Evolutionary conservation across 2,888 invertebrate genomes (phyloP).

Genomic region (Nemoura dubitans): DNA sequence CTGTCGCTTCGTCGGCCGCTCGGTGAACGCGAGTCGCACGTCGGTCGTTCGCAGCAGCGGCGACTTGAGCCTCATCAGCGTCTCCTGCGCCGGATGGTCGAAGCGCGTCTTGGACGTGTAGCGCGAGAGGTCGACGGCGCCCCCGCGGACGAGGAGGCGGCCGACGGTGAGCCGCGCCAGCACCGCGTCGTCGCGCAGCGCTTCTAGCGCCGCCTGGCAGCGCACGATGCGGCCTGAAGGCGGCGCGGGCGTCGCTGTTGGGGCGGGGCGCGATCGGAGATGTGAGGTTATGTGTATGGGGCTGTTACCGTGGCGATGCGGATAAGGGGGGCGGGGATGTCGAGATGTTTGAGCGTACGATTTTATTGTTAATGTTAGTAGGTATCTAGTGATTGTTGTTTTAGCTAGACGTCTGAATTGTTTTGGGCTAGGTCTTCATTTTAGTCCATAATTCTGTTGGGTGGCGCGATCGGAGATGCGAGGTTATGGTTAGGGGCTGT

Average conservation of each 20-base stretch:
- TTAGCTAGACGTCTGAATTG: no score
- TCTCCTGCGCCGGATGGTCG: conserved; percentile 39
- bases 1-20: neutral
- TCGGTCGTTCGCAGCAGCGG: conserved; percentile 25
- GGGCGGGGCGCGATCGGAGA: no score
- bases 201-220: conserved; percentile 16
- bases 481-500: no score
- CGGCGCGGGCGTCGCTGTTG: neutral
- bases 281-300: no score
- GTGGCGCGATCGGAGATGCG: no score
- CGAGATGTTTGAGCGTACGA: no score
- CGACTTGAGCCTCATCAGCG: conserved; percentile 35
- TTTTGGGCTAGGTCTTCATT: no score
- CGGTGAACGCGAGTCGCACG: neutral
- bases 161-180: conserved; percentile 7
- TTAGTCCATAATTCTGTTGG: no score
- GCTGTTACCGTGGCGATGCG: no score
- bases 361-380: no score
- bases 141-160: neutral
- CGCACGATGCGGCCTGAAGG: neutral
- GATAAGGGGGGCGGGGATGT: no score
- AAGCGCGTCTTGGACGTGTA: conserved; percentile 9
- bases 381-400: no score
- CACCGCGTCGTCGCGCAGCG: conserved; percentile 14
- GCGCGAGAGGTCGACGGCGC: neutral